Evolutionary conservation across 1,140 invertebrate species (phyloP), one percentile per base, ranked within the genome.

Genomic region (Saccostrea cuccullata): DNA sequence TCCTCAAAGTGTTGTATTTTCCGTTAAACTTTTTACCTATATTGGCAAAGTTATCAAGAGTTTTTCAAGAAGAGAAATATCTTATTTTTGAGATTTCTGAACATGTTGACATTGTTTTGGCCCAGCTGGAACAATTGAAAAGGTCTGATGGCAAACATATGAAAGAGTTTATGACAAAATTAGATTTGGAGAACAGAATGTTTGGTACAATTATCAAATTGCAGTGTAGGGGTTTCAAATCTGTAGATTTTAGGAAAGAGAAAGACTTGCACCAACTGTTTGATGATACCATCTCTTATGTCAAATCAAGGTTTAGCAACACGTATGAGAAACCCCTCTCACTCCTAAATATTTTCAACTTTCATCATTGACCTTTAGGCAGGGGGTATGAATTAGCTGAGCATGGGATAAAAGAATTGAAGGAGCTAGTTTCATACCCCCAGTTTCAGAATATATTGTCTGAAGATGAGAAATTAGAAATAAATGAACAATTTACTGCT

Each of bases 1-100:
- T 88, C 56, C 83, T 88, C 30, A 47, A 55, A 55, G 26, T 23
- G 30, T 55, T 88, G 8, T 67, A 70, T 36, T 89, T 89, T 56
- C 56, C 23, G 13, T 73, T 86, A 70, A 55, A 89, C 30, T 86
- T 86, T 83, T 40, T 89, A 15, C 84, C 88, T n/a, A 86, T 89
- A 55, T 82, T 89, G n/a, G 64, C 55, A 86, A 64, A 23, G 17
- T 36, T 36, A 36, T 36, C 30, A 36, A 36, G 30, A 36, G 30
- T 26, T 55, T 89, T 89, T 58, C 73, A 89, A 55, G 17, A 20
- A 17, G 85, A 89, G 47, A 73, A 86, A 55, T 20, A 86, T n/a
- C 60, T 89, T n/a, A n/a, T 85, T 6, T 82, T 85, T 85, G 83
- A 85, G 56, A 36, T 85, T 30, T 47, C 84, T 67, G 40, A 85